A percentile compares a stretch with the other conserved stretches of the same genome.
phyloP scores from a whole-genome alignment of 2,888 invertebrate genomes.

The Ennomos erosarius region DNA sequence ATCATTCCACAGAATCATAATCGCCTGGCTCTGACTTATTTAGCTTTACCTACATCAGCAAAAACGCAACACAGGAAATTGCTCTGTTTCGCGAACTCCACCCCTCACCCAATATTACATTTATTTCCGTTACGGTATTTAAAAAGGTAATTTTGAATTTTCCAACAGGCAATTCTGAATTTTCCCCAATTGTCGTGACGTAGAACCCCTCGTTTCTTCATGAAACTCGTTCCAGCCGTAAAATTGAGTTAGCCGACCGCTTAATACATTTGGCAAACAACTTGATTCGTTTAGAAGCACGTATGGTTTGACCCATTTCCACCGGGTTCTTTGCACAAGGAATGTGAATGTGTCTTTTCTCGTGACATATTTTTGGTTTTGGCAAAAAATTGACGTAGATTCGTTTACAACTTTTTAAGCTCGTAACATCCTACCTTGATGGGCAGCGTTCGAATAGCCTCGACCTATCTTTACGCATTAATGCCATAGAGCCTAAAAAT shows the following conservation, averaged over 20 bases:
- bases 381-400: background rate
- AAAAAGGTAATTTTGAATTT: constrained; percentile 34
- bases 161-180: constrained; percentile 8
- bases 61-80: constrained; percentile 25
- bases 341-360: constrained; percentile 1
- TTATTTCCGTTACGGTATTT: constrained; percentile 35
- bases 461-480: too few relatives aligned
- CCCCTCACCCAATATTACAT: constrained; percentile 30
- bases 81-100: constrained; percentile 18
- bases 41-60: constrained; percentile 1
- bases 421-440: too few relatives aligned
- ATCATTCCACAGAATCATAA: too few relatives aligned
- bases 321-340: background rate
- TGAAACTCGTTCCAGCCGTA: constrained; percentile 65
- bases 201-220: constrained; percentile 32
- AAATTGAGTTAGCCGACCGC: constrained; percentile 71
- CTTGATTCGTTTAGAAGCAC: constrained; percentile 40
- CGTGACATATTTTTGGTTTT: background rate
- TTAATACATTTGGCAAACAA: constrained; percentile 73
- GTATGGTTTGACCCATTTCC: constrained; percentile 33
- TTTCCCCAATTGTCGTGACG: constrained; percentile 23
- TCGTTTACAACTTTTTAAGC: too few relatives aligned
- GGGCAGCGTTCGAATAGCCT: too few relatives aligned
- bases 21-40: background rate
- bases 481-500: too few relatives aligned